Conservation (phyloP, 2,113 vertebrate genomes). For the Microtus ochrogaster region DNA sequence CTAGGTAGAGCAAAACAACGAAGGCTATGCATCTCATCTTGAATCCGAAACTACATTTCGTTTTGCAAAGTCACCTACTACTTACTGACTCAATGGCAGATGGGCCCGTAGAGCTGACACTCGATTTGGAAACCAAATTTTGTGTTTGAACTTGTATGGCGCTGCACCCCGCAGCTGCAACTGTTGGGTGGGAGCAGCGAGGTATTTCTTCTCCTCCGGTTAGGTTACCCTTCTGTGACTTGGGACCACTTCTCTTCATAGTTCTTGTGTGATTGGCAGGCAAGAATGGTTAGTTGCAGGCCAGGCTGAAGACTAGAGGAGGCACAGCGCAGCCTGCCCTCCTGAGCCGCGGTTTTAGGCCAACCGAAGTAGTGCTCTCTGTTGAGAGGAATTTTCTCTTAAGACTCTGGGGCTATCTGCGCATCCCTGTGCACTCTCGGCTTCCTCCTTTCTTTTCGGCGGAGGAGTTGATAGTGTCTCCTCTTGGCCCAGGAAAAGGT, state of each 20-base stretch:
- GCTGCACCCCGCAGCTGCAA: fast-evolving
- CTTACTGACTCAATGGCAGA: fast-evolving
- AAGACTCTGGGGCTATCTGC: fast-evolving
- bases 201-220: not conserved
- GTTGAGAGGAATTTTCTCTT: fast-evolving
- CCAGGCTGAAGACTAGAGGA: not conserved
- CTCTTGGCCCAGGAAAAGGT: fast-evolving
- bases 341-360: not conserved
- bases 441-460: fast-evolving
- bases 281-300: fast-evolving
- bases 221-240: not conserved
- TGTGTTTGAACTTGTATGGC: not conserved
- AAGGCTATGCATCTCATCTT: not conserved
- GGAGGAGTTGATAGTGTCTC: not conserved
- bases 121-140: not conserved
- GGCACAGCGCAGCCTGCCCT: not conserved
- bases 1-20: not conserved
- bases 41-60: fast-evolving
- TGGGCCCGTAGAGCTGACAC: not conserved
- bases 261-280: not conserved
- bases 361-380: not conserved
- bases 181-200: fast-evolving
- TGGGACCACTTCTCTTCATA: not conserved
- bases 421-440: not conserved
- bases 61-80: not conserved